Evolutionary conservation across 2,797 vertebrate genomes (phyloP).

Genomic region (Takifugu rubripes): DNA sequence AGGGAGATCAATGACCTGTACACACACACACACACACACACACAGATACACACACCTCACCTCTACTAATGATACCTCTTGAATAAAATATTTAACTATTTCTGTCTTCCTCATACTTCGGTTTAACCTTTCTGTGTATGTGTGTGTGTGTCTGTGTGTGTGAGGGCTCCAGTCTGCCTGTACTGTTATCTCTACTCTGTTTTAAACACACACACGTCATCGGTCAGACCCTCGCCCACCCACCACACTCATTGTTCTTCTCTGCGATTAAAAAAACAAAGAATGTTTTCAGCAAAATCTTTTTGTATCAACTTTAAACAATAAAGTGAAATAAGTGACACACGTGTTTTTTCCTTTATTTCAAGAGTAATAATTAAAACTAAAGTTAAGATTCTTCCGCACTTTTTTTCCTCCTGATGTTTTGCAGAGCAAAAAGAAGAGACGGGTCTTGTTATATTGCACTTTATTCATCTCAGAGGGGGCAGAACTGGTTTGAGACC

Average conservation of each 20-base stretch:
- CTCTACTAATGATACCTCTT: constrained; percentile 54
- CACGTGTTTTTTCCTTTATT: constrained; percentile 3
- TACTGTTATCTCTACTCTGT: constrained; percentile 35
- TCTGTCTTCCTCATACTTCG: constrained; percentile 16
- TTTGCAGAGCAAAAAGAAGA: neutral
- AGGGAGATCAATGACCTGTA: constrained; percentile 65
- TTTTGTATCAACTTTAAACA: constrained; percentile 82
- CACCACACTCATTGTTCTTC: constrained; percentile 13
- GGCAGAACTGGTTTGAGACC: constrained; percentile 37
- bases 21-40: constrained; percentile 16
- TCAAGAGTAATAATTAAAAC: too few species aligned
- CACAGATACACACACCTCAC: constrained; percentile 20
- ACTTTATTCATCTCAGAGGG: constrained; percentile 76
- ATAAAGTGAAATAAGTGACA: constrained; percentile 74
- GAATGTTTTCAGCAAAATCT: constrained; percentile 73
- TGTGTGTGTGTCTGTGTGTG: constrained; percentile 28
- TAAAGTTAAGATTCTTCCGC: neutral
- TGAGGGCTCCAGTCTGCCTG: constrained; percentile 67
- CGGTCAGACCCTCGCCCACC: constrained; percentile 6
- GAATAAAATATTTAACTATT: constrained; percentile 16
- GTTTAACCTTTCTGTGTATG: constrained; percentile 7
- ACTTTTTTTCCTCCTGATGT: too few species aligned
- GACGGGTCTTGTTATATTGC: constrained; percentile 69
- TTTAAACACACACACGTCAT: constrained; percentile 22
- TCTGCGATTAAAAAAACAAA: constrained; percentile 56